These are phyloP conservation scores for Drosophila bocki DNA, from an alignment of 1,140 invertebrate species.

Conservation along the genomic window DNA sequence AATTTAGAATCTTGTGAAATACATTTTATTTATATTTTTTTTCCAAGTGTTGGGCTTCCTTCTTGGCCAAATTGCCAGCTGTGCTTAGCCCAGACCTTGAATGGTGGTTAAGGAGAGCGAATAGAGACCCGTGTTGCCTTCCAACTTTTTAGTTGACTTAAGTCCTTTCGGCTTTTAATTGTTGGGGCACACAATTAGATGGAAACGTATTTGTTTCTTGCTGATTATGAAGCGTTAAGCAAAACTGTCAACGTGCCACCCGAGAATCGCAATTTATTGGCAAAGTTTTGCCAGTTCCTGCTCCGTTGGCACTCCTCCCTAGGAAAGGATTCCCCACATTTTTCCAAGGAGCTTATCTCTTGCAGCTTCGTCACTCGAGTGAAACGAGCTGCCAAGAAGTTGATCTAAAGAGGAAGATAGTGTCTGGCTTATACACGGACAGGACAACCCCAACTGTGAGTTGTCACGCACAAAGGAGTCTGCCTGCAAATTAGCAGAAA, in stretches of 20 bases:
- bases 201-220: conserved; percentile 83
- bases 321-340: conserved; percentile 43
- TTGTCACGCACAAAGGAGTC: conserved; percentile 84
- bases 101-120: background rate
- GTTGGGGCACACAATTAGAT: conserved; percentile 79
- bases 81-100: conserved; percentile 14
- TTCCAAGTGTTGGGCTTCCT: background rate
- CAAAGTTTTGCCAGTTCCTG: conserved; percentile 65
- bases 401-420: conserved; percentile 72
- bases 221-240: conserved; percentile 85
- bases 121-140: conserved; percentile 12
- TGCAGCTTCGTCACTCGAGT: conserved; percentile 77
- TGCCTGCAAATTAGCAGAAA: conserved; percentile 84
- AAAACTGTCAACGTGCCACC: conserved; percentile 84
- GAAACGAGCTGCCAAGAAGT: conserved; percentile 76
- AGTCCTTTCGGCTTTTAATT: conserved; percentile 75
- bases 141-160: conserved; percentile 53
- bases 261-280: conserved; percentile 83
- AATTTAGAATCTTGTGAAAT: background rate
- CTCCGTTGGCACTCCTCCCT: background rate
- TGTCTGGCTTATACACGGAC: conserved; percentile 52
- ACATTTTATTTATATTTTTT: background rate
- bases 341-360: conserved; percentile 69
- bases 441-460: conserved; percentile 27
- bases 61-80: conserved; percentile 13